Conservation (phyloP, 2,888 invertebrate genomes). For the Cephonodes hylas region DNA sequence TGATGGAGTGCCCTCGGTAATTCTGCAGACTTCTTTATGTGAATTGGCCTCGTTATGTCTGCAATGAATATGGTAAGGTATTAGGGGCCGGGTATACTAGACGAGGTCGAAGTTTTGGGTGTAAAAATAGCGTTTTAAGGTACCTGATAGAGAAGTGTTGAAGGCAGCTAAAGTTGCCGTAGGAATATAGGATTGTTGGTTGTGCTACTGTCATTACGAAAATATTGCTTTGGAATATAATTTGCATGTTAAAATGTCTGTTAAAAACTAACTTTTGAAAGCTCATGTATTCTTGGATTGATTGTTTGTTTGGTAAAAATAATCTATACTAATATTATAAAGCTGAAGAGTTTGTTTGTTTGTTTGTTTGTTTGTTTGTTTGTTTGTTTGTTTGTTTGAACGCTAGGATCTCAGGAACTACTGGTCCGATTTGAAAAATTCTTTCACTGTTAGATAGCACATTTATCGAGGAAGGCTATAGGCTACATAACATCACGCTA, state of each 20-base stretch:
- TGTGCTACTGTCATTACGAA: neutral
- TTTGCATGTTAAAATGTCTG: neutral
- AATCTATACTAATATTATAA: too few species aligned
- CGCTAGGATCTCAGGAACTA: too few species aligned
- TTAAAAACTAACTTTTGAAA: neutral
- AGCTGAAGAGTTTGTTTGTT: too few species aligned
- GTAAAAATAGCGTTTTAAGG: neutral
- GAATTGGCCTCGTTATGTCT: conserved; percentile 48
- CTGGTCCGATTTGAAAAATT: too few species aligned
- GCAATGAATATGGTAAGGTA: conserved; percentile 17
- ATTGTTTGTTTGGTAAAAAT: too few species aligned
- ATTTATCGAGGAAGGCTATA: too few species aligned
- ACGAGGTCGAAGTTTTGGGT: neutral
- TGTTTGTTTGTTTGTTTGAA: too few species aligned
- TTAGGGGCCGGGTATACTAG: neutral
- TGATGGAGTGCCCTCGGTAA: conserved; percentile 48
- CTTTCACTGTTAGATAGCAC: too few species aligned
- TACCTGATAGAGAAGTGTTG: too few species aligned
- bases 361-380: too few species aligned
- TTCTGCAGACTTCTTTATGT: conserved; percentile 44
- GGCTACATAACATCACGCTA: too few species aligned
- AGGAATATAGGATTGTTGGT: neutral
- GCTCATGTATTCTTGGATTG: neutral
- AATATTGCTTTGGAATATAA: neutral
- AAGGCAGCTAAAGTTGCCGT: too few species aligned